Percentiles rank a stretch among this genome's conserved stretches.
phyloP scores from a whole-genome alignment of 92 coral and sea anemone species.

The Pocillopora meandrina region DNA sequence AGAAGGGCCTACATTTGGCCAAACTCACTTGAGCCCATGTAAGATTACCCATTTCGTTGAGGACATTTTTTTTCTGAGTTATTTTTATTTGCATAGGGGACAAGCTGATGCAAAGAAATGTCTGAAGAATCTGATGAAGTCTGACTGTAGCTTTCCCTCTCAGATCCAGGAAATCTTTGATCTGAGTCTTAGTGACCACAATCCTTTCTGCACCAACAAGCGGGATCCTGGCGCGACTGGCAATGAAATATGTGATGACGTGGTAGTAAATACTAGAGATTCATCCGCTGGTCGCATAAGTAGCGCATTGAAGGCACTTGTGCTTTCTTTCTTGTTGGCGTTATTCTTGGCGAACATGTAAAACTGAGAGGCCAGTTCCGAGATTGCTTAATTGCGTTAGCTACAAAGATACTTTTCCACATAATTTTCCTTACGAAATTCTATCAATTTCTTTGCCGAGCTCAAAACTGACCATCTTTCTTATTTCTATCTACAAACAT shows the following conservation, averaged over 20 bases:
- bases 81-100: conserved; percentile 4
- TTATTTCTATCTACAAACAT: too few relatives aligned
- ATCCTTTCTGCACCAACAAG: conserved; percentile 30
- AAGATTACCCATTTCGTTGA: too few relatives aligned
- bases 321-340: background rate
- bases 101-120: conserved; percentile 2
- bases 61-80: too few relatives aligned
- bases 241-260: conserved; percentile 1
- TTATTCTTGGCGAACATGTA: background rate
- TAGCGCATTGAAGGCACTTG: background rate
- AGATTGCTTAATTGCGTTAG: background rate
- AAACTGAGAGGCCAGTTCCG: background rate
- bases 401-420: too few relatives aligned
- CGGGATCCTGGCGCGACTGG: conserved; percentile 30
- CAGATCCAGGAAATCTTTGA: background rate
- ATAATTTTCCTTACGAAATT: too few relatives aligned
- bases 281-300: background rate
- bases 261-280: background rate
- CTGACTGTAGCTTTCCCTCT: conserved; percentile 15
- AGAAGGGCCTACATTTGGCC: too few relatives aligned
- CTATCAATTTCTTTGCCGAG: too few relatives aligned
- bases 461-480: too few relatives aligned
- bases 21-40: too few relatives aligned
- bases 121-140: conserved; percentile 9
- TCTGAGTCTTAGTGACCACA: conserved; percentile 14